Evolutionary conservation across 2,113 vertebrate genomes (phyloP).

Genomic region (Heterocephalus glaber): DNA sequence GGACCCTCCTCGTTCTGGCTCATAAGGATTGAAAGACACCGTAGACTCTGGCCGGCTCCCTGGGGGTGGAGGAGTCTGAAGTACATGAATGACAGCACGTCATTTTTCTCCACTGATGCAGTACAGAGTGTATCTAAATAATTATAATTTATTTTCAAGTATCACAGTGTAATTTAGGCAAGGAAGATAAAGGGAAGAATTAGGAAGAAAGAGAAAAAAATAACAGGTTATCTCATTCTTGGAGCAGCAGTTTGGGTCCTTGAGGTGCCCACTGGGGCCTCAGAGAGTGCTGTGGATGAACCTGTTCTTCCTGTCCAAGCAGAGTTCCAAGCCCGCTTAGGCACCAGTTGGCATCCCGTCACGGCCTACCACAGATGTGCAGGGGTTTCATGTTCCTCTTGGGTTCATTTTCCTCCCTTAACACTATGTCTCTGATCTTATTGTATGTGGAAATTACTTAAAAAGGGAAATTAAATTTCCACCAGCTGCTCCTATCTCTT

Average conservation of each 20-base stretch:
- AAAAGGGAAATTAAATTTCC: background rate
- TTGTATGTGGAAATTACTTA: background rate
- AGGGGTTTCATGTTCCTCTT: background rate
- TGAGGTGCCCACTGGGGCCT: background rate
- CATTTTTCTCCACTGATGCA: background rate
- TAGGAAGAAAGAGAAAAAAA: conserved; percentile 28
- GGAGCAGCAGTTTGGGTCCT: conserved; percentile 58
- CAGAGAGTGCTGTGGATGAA: background rate
- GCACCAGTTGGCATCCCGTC: background rate
- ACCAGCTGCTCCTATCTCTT: background rate
- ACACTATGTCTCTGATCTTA: background rate
- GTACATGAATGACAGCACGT: conserved; percentile 63
- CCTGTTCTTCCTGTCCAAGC: background rate
- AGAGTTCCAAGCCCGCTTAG: conserved; percentile 24
- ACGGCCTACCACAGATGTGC: background rate
- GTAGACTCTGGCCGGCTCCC: conserved; percentile 69
- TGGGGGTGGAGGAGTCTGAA: conserved; percentile 68
- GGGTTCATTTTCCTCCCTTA: background rate
- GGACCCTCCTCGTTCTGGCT: conserved; percentile 56
- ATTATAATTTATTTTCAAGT: background rate
- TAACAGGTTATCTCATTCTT: conserved; percentile 54
- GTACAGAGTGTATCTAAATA: background rate
- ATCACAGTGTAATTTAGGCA: background rate
- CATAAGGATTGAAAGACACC: conserved; percentile 83
- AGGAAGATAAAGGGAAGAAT: conserved; percentile 32